phyloP scores from a whole-genome alignment of 2,888 invertebrate species.

The Lasioglossum malachurum region DNA sequence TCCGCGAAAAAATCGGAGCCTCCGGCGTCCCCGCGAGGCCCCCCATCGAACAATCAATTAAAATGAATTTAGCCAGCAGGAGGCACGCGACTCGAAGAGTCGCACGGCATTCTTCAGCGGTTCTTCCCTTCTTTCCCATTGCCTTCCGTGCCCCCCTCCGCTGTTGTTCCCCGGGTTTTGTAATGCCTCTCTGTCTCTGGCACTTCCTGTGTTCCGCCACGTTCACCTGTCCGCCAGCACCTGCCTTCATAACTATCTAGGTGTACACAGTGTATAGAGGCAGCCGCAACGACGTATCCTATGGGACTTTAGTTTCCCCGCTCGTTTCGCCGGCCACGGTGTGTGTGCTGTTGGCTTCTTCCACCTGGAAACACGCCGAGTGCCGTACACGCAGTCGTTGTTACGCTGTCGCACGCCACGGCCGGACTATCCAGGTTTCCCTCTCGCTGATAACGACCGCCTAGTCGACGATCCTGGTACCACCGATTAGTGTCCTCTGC shows the following conservation, averaged over 20 bases:
- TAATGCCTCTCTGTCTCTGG: conserved; percentile 76
- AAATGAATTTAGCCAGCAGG: conserved; percentile 13
- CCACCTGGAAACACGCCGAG: conserved; percentile 58
- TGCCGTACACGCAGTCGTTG: conserved; percentile 68
- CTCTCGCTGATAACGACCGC: conserved; percentile 52
- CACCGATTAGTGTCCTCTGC: conserved; percentile 25
- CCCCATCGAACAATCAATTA: neutral
- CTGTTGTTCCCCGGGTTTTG: conserved; percentile 52
- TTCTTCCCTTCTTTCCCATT: conserved; percentile 53
- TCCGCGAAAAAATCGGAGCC: neutral
- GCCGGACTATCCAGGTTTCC: conserved; percentile 49
- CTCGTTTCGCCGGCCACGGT: conserved; percentile 52
- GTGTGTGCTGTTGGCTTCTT: conserved; percentile 14
- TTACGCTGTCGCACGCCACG: conserved; percentile 69
- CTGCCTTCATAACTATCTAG: conserved; percentile 73
- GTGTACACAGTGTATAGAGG: conserved; percentile 43
- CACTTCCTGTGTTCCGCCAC: conserved; percentile 82
- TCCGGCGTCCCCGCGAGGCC: neutral
- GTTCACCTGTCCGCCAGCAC: conserved; percentile 80
- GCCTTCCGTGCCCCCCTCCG: conserved; percentile 43
- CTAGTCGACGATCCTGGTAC: conserved; percentile 2
- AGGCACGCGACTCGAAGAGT: conserved; percentile 41
- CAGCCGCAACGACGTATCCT: conserved; percentile 55
- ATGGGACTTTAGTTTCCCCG: conserved; percentile 62
- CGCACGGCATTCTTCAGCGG: conserved; percentile 31